Evolutionary conservation across 35 echinoderm and acorn worm genomes (phyloP), one percentile per base, ranked within the genome.

Genomic region (Acanthaster planci): DNA sequence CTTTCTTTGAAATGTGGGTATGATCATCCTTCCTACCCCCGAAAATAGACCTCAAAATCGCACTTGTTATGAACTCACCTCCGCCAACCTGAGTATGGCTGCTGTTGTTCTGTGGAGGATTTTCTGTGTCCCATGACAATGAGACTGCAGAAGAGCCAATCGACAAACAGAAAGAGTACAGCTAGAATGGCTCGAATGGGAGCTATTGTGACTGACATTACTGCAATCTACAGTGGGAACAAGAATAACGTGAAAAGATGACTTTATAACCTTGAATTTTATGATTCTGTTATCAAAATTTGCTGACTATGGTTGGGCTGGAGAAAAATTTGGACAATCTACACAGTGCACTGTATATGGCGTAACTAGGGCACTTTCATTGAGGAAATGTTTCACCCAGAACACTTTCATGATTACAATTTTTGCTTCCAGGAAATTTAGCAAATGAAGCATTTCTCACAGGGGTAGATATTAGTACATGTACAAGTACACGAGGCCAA

Each of bases 181-280:
- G 54, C 51, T 1, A 77, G 1, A 38, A 90, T 30, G 19, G 77
- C 30, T 36, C 89, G 83, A 38, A 90, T 55, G 14, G 89, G 89
- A 31, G 76, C 81, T 40, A 90, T 50, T 21, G 81, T 90, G 17
- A 90, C 82, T 39, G 89, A 90, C 89, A 85, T 90, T 1, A 90
- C 31, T 3, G 53, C 82, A 47, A 90, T 90, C 89, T 90, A 35
- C 2, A 42, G 52, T 1, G 26, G 42, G 38, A 16, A 56, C 22
- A 82, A 82, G 77, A 87, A 44, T 0, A 38, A 29, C n/a, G n/a
- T n/a, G 38, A 34, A 38, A 37, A 42, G 15, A 9, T 12, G 47
- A 86, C 18, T 1, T 80, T 36, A 31, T 37, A 29, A 0, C 16
- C 19, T 17, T 80, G 0, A 82, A 82, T 26, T 51, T 16, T 7